Base-by-base conservation (phyloP, 2,797 vertebrate genomes). In the Myotis planiceps region DNA sequence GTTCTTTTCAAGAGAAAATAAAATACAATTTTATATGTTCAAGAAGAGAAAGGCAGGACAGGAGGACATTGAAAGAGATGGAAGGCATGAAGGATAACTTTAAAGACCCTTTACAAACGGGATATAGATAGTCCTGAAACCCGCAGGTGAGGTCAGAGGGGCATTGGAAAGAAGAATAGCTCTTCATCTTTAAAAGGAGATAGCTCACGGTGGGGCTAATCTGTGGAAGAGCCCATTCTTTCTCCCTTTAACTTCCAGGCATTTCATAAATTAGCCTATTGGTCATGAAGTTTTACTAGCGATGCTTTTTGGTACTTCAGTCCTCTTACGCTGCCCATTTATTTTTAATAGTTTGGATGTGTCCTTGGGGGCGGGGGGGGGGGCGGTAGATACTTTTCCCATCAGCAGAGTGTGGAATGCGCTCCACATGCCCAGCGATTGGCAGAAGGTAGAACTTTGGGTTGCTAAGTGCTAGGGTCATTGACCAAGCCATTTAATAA, bases 1-100 rank as follows among this genome's bases (percentile, higher is more conserved):
- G 69, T 71, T 69, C 53, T 80, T 72, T 85, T 47, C 32, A 66
- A 93, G 13, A 45, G 23, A 83, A 92, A 88, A 80, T 75, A 68
- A 53, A 90, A 32, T 15, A 39, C 2, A 53, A 78, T 34, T 47
- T 69, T 89, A 3, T 68, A 89, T 82, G 90, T 83, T 88, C 12
- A 32, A 78, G 27, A 85, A 84, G 34, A 93, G 45, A 93, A 51
- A 68, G 12, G 39, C 12, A 58, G 47, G 3, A 16, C 5, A 78
- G 39, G 16, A 88, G 12, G 15, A 4, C 32, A 32, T 21, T 53
- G 29, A 74, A 74, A 88, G 5, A 90, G 21, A 84, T 72, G 16
- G 47, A 37, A 80, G 4, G 27, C 1, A 6, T 32, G 15, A 65
- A 29, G 16, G 32, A 78, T 39, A 51, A 16, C 14, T 65, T 88